Evolutionary conservation across 2,797 vertebrate species (phyloP).

Genomic region (Acipenser oxyrinchus): DNA sequence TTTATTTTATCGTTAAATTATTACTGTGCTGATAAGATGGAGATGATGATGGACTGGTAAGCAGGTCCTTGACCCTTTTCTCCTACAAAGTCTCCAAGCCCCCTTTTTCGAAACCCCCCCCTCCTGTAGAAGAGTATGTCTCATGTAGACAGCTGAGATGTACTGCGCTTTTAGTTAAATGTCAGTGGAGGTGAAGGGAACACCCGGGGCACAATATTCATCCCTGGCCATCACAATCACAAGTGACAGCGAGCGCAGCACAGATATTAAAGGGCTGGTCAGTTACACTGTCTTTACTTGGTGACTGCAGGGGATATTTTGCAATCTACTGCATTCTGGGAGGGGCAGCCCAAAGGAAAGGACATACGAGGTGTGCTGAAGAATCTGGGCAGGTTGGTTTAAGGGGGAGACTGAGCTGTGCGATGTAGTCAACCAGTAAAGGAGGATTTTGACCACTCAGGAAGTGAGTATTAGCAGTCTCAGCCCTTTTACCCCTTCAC

Average conservation of each 20-base stretch:
- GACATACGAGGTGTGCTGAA: no score
- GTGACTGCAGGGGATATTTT: conserved; percentile 1
- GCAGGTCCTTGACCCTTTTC: conserved; percentile 40
- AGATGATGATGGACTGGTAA: conserved; percentile 58
- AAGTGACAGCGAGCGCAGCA: conserved; percentile 29
- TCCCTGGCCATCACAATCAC: conserved; percentile 34
- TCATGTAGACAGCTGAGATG: conserved; percentile 10
- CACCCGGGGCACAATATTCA: conserved; percentile 44
- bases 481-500: no score
- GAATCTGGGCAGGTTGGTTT: no score
- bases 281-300: conserved; percentile 28
- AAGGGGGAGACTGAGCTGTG: no score
- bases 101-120: conserved; percentile 9
- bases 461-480: no score
- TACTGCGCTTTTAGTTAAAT: conserved; percentile 75
- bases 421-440: no score
- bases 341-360: no score
- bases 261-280: conserved; percentile 27
- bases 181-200: conserved; percentile 70
- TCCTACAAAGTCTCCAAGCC: conserved; percentile 26
- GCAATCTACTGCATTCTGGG: no score
- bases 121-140: not conserved
- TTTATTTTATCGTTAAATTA: conserved; percentile 79
- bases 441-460: no score
- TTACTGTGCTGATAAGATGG: conserved; percentile 65